phyloP scores from a whole-genome alignment of 2,888 invertebrate species.

The Apotomis betuletana region DNA sequence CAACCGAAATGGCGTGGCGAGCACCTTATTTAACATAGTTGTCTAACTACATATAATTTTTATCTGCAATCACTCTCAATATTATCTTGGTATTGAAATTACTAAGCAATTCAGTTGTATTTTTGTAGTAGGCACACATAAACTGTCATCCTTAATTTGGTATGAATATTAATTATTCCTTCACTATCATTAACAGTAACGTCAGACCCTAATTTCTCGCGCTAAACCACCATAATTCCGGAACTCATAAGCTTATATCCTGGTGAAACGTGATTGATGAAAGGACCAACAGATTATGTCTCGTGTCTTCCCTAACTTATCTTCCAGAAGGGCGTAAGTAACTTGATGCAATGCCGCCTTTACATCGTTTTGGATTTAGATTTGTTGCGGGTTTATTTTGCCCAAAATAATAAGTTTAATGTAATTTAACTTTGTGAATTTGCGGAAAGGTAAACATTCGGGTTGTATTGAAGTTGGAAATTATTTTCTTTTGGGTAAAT shows the following conservation, averaged over 20 bases:
- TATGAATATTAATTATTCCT: slow-evolving; percentile 5
- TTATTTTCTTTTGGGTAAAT: slow-evolving; percentile 5
- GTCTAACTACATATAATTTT: no score
- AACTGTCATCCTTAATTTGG: not conserved
- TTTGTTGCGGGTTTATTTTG: not conserved
- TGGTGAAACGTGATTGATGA: slow-evolving; percentile 21
- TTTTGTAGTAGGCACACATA: no score
- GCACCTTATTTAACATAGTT: no score
- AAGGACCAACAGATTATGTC: slow-evolving; percentile 4
- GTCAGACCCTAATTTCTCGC: slow-evolving; percentile 3
- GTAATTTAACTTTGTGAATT: slow-evolving; percentile 19
- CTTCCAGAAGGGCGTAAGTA: not conserved
- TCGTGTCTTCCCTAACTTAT: not conserved
- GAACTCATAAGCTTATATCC: slow-evolving; percentile 11
- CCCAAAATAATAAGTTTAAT: not conserved
- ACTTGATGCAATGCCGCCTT: not conserved
- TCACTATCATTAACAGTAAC: not conserved
- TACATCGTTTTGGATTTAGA: not conserved
- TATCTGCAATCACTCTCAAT: no score
- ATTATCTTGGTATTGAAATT: no score
- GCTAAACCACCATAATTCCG: slow-evolving; percentile 4
- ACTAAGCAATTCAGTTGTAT: no score
- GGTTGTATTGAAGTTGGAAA: not conserved
- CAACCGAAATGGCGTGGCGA: no score
- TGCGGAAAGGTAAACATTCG: slow-evolving; percentile 13